phyloP scores from a whole-genome alignment of 1,140 invertebrate genomes.

The Babylonia areolata region DNA sequence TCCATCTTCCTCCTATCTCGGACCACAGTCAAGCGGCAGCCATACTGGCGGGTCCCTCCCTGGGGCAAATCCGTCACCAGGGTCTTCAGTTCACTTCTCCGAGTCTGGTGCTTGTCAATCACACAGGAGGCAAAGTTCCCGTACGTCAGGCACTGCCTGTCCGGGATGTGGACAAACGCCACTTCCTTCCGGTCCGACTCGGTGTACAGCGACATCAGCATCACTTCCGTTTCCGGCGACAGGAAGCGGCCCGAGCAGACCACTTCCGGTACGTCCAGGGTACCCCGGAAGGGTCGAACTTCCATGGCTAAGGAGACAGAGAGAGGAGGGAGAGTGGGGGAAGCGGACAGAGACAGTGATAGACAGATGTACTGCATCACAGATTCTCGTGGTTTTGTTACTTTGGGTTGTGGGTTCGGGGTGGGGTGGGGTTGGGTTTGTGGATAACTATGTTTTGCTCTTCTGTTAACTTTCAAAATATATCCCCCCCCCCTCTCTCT shows the following conservation, averaged over 20 bases:
- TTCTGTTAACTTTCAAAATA: too few species aligned
- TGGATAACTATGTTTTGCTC: too few species aligned
- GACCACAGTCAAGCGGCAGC: slow-evolving; percentile 24
- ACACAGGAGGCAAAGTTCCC: not conserved
- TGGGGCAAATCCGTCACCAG: slow-evolving; percentile 17
- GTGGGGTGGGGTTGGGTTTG: too few species aligned
- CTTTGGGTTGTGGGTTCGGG: too few species aligned
- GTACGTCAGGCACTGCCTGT: not conserved
- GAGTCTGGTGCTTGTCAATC: slow-evolving; percentile 2
- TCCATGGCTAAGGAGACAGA: slow-evolving; percentile 14
- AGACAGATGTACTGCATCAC: too few species aligned
- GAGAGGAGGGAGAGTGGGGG: too few species aligned
- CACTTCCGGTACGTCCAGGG: slow-evolving; percentile 21
- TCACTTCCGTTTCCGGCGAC: slow-evolving; percentile 18
- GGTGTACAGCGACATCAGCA: slow-evolving; percentile 31
- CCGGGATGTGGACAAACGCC: slow-evolving; percentile 8
- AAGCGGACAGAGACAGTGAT: too few species aligned
- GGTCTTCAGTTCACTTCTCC: not conserved
- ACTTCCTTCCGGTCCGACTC: not conserved
- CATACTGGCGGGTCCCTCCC: slow-evolving; percentile 9
- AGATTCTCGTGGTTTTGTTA: too few species aligned
- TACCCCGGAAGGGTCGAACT: not conserved
- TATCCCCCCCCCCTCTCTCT: too few species aligned
- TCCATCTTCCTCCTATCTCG: not conserved
- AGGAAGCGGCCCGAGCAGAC: slow-evolving; percentile 20